These are phyloP conservation scores for Phataginus tricuspis DNA, from an alignment of 2,797 vertebrate genomes.

Conservation along the genomic window DNA sequence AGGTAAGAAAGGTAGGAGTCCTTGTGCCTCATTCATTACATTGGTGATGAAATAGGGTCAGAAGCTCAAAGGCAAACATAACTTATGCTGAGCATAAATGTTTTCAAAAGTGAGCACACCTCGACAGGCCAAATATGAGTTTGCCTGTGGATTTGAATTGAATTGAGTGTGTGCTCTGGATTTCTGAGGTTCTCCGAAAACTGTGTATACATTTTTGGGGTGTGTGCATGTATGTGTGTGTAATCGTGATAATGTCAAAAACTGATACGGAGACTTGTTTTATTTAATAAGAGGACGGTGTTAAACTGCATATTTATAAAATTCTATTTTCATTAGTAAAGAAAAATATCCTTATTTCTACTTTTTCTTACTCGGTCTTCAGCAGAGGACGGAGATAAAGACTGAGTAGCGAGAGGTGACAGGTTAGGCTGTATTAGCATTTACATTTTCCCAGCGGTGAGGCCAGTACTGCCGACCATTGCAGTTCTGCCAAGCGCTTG, in stretches of 20 bases:
- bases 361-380: neutral
- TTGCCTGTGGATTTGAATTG: neutral
- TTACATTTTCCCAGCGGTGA: neutral
- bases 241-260: neutral
- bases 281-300: neutral
- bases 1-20: neutral
- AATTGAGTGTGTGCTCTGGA: neutral
- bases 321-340: neutral
- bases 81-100: neutral
- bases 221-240: neutral
- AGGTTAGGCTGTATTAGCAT: neutral
- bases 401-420: neutral
- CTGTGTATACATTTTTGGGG: neutral
- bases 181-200: neutral
- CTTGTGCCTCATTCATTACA: neutral
- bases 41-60: neutral
- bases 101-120: neutral
- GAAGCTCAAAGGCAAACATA: neutral
- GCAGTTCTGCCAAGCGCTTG: neutral
- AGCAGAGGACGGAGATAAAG: neutral
- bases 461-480: neutral
- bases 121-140: neutral
- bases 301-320: neutral
- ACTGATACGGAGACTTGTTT: neutral
- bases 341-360: neutral